Base-by-base conservation (phyloP, 2,797 vertebrate genomes). In the Sternarchorhynchus goeldii region DNA sequence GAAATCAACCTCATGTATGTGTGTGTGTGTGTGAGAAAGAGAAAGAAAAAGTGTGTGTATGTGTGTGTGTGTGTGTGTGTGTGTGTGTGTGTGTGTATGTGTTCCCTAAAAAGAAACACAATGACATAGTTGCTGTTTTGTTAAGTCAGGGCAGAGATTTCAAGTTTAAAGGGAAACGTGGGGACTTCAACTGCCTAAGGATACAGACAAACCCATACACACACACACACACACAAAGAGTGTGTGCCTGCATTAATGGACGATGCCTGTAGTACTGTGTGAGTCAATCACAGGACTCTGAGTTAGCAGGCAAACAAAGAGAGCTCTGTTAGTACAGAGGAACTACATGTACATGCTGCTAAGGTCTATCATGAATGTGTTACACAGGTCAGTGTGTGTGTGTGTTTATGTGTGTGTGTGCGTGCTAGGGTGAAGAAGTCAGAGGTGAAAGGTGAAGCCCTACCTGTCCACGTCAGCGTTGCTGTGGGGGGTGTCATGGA, bases 391-490 rank as follows among this genome's bases (percentile, higher is more conserved):
- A 20, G 17, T 8, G 20, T 60, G 17, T 36, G 36, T n/a, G 58
- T 59, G 70, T 25, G 25, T n/a, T n/a, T n/a, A n/a, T n/a, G 25
- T 71, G 32, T 56, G 78, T 65, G 63, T 80, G 45, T 73, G 57
- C 57, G 31, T 18, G 16, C 17, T 10, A 6, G 57, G 41, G 41
- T 31, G n/a, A 16, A 36, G 34, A 17, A 17, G 6, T 29, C 58
- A 75, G 39, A 65, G 66, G 36, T 73, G n/a, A 73, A 63, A 74
- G 59, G 36, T 55, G 12, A 62, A 25, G 32, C 73, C 83, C 58
- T 94, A 96, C 95, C 95, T 96, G 90, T 95, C 94, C 63, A 89
- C 92, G 83, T 95, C 94, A 75, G 93, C 92, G 17, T 93, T 92
- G 78, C 91, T 91, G 0, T 94, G 93, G 25, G 92, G 91, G 71